These are phyloP conservation scores for Aeoliscus strigatus DNA, from an alignment of 2,797 vertebrate genomes.

Conservation along the genomic window DNA sequence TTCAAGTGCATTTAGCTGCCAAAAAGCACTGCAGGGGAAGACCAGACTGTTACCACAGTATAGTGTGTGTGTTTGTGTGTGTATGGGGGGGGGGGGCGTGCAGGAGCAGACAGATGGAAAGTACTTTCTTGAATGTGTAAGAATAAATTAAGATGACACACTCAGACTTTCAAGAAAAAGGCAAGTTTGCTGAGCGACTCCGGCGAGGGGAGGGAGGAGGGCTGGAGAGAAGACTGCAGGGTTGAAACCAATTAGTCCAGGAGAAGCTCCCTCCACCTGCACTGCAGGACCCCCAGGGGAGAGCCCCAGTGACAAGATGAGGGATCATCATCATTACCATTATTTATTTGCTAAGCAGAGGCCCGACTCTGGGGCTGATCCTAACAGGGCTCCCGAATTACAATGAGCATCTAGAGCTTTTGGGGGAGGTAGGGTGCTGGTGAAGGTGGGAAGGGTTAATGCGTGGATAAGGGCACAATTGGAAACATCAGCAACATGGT, in stretches of 20 bases:
- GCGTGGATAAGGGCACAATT: conserved; percentile 32
- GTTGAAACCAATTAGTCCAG: conserved; percentile 78
- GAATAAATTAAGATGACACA: conserved; percentile 32
- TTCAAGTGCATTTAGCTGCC: conserved; percentile 31
- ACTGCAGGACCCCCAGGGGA: conserved; percentile 65
- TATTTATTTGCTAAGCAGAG: conserved; percentile 83
- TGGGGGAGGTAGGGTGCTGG: conserved; percentile 28
- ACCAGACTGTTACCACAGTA: conserved; percentile 20
- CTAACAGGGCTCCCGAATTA: conserved; percentile 76
- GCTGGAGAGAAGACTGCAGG: conserved; percentile 73
- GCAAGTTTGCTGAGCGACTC: conserved; percentile 46
- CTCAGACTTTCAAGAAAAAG: conserved; percentile 18
- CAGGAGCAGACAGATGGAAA: conserved; percentile 14
- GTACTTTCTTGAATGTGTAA: conserved; percentile 27
- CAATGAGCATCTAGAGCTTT: conserved; percentile 65
- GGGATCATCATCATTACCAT: conserved; percentile 84
- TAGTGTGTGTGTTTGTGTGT: conserved; percentile 8
- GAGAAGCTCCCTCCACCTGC: conserved; percentile 70
- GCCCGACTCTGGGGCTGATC: conserved; percentile 74
- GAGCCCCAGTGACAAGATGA: conserved; percentile 76
- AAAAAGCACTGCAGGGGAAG: conserved; percentile 17
- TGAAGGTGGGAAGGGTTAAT: conserved; percentile 29
- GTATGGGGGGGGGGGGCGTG: conserved; percentile 3
- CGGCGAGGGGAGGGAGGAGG: conserved; percentile 28
- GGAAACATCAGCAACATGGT: conserved; percentile 24